phyloP scores from a whole-genome alignment of 1,140 invertebrate species.

The Magallana gigas region DNA sequence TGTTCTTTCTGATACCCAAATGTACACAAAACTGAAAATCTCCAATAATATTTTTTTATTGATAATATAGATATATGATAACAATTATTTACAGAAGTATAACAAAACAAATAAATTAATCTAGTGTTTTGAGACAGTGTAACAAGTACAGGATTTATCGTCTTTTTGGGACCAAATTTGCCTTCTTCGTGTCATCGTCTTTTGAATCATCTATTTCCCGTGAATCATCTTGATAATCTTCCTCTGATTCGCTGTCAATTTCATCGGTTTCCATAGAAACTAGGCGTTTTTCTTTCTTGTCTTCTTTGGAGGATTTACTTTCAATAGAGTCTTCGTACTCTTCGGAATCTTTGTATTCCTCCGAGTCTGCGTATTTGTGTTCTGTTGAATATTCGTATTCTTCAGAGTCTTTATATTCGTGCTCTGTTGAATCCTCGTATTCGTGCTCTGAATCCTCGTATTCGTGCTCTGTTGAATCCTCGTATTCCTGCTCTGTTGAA shows the following conservation, averaged over 20 bases:
- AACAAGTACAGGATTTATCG: neutral
- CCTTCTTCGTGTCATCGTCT: neutral
- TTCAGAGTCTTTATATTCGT: neutral
- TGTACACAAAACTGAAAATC: too few species aligned
- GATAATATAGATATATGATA: neutral
- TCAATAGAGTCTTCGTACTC: neutral
- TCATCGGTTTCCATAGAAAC: neutral
- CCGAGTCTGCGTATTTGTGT: neutral
- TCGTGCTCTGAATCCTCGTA: neutral
- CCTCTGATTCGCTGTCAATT: neutral
- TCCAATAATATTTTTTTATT: too few species aligned
- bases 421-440: neutral
- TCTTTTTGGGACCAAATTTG: neutral
- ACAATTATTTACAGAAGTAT: neutral
- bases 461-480: neutral
- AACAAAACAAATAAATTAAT: neutral
- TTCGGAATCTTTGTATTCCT: neutral
- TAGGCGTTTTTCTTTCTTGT: neutral
- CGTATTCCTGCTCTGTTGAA: neutral
- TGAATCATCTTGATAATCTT: neutral
- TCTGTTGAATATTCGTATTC: neutral
- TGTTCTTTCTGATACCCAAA: too few species aligned
- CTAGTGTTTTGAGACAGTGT: too few species aligned
- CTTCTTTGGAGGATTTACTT: neutral
- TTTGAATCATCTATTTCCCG: conserved; percentile 7